Evolutionary conservation across 1,140 invertebrate species (phyloP), one percentile per base, ranked within the genome.

Genomic region (Luehdorfia chinensis): DNA sequence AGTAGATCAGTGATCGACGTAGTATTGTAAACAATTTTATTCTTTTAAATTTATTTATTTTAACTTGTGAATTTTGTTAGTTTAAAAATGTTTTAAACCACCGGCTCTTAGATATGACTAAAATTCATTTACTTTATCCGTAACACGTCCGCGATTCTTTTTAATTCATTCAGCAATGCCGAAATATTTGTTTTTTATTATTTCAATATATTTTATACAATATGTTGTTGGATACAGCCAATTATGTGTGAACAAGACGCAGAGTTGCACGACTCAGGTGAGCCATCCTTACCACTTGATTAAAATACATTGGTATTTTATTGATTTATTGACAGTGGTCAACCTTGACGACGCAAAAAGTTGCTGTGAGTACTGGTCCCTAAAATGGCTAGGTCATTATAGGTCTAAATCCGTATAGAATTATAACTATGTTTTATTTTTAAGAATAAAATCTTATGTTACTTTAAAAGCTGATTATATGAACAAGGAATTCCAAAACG

Each of bases 221-320:
- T 65, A 55, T 66, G 71, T 58, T 50, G 19, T 32, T 48, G 53
- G 32, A 12, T 56, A 59, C 55, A 55, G 56, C 33, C 63, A 68
- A 41, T 32, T 73, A 47, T 76, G 70, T 55, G 57, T 64, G 28
- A 69, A 71, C 9, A 67, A 66, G 16, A 71, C 63, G 4, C 59
- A 64, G 12, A 76, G 66, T 57, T 79, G 75, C 45, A 73, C 65
- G 21, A 74, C 68, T 6, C 67, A 78, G 68, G 75, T 74, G 59
- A 39, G 48, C 37, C 14, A 21, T 37, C 27, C 13, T 54, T 39
- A n/a, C n/a, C 25, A 8, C 44, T 31, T 12, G 12, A 47, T 30
- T 25, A 46, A 13, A 21, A 18, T 18, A 16, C 37, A 46, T 55
- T 8, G 13, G 12, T 16, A 13, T 6, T 39, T 31, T 59, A 59